A percentile compares a stretch with the other conserved stretches of the same genome.
phyloP scores from a whole-genome alignment of 2,888 invertebrate species.

The Heterodera filipjevi region DNA sequence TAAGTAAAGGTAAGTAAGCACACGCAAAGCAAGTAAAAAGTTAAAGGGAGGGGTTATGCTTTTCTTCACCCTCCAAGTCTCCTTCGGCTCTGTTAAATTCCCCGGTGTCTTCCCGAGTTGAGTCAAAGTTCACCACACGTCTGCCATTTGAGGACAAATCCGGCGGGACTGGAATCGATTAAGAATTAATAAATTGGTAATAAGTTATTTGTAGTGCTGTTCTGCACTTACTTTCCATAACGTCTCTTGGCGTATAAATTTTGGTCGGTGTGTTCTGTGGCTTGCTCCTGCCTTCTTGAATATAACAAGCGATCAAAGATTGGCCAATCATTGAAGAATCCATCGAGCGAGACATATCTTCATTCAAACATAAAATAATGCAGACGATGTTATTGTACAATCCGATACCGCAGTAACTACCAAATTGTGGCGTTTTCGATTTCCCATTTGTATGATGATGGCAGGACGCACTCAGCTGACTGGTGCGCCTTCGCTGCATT shows the following conservation, averaged over 20 bases:
- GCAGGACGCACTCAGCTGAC: neutral
- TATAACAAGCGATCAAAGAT: slow-evolving; percentile 28
- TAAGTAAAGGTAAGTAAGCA: neutral
- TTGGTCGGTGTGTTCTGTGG: slow-evolving; percentile 31
- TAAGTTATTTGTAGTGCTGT: neutral
- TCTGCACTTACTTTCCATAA: slow-evolving; percentile 18
- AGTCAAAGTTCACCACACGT: slow-evolving; percentile 11
- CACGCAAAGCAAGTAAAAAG: neutral
- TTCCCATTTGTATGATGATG: neutral
- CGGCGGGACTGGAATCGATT: neutral
- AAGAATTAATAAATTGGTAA: neutral
- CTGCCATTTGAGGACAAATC: neutral
- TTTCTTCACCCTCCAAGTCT: neutral
- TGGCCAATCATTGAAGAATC: slow-evolving; percentile 16
- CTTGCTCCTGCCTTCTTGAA: slow-evolving; percentile 24
- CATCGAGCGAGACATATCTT: slow-evolving; percentile 29
- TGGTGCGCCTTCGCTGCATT: neutral
- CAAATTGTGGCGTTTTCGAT: neutral
- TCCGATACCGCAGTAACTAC: neutral
- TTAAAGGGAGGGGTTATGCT: neutral
- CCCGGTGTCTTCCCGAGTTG: neutral
- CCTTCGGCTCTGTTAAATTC: neutral
- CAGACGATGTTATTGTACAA: too few relatives aligned
- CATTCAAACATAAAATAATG: too few relatives aligned
- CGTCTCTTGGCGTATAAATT: slow-evolving; percentile 30